Evolutionary conservation across 2,888 invertebrate species (phyloP).

Genomic region (Hybos culiciformis): DNA sequence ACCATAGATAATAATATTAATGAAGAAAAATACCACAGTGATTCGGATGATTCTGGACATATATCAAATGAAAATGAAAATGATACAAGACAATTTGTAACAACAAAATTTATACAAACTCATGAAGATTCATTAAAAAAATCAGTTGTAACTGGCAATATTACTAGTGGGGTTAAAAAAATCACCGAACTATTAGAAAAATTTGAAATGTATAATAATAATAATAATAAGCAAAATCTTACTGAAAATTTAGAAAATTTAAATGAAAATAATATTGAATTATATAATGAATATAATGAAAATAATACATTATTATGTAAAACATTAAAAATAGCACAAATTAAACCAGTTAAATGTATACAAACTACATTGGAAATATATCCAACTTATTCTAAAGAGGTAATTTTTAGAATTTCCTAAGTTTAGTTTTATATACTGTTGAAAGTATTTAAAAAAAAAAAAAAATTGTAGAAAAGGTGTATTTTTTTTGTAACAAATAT

Average conservation of each 20-base stretch:
- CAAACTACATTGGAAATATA: constrained; percentile 32
- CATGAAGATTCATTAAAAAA: not conserved
- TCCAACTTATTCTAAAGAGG: constrained; percentile 35
- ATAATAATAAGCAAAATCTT: not conserved
- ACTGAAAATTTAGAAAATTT: not conserved
- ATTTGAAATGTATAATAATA: constrained; percentile 22
- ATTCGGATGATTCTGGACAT: constrained; percentile 70
- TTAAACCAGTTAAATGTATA: constrained; percentile 29
- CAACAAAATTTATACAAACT: not conserved
- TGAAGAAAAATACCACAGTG: constrained; percentile 46
- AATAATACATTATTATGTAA: constrained; percentile 13
- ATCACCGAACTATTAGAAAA: constrained; percentile 27
- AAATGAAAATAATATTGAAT: not conserved
- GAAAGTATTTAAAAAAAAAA: no score
- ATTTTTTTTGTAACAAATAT: no score
- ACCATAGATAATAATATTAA: not conserved
- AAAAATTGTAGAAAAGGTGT: no score
- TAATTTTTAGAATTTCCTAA: constrained; percentile 33
- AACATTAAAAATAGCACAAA: constrained; percentile 24
- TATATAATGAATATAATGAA: not conserved
- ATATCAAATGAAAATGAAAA: constrained; percentile 59
- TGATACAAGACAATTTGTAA: constrained; percentile 12
- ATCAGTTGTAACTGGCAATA: not conserved
- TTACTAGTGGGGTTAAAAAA: constrained; percentile 15
- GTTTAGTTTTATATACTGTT: no score